phyloP scores from a whole-genome alignment of 2,113 vertebrate species.

The Carettochelys insculpta region DNA sequence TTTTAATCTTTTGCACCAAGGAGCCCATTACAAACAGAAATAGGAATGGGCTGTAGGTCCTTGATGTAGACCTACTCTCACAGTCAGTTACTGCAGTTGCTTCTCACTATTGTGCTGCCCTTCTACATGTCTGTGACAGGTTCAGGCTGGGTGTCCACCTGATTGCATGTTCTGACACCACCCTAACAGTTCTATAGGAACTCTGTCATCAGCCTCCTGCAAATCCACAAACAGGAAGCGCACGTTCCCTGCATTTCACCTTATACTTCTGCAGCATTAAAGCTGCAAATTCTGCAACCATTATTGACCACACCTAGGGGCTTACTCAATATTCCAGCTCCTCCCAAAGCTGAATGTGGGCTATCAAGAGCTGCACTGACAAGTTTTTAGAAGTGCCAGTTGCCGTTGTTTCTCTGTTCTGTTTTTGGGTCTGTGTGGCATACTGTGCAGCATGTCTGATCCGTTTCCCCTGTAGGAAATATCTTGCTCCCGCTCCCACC shows the following conservation, averaged over 20 bases:
- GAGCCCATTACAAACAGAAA: not conserved
- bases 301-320: not conserved
- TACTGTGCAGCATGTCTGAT: not conserved
- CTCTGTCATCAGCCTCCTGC: not conserved
- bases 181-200: not conserved
- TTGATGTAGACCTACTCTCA: not conserved
- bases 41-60: not conserved
- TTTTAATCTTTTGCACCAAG: not conserved
- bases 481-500: not conserved
- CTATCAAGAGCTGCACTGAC: not conserved
- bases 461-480: not conserved
- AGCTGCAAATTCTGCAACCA: not conserved
- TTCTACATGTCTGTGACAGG: not conserved
- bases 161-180: not conserved
- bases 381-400: not conserved
- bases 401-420: not conserved
- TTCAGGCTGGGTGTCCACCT: not conserved
- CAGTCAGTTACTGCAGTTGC: not conserved
- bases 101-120: not conserved
- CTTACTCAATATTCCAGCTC: not conserved
- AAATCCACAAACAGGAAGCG: not conserved
- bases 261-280: not conserved
- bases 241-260: not conserved
- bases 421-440: not conserved
- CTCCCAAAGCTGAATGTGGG: not conserved